A percentile compares a stretch with the other conserved stretches of the same genome.
These are phyloP conservation scores for Thryonomys swinderianus DNA, from an alignment of 2,113 vertebrate genomes.

Conservation along the genomic window DNA sequence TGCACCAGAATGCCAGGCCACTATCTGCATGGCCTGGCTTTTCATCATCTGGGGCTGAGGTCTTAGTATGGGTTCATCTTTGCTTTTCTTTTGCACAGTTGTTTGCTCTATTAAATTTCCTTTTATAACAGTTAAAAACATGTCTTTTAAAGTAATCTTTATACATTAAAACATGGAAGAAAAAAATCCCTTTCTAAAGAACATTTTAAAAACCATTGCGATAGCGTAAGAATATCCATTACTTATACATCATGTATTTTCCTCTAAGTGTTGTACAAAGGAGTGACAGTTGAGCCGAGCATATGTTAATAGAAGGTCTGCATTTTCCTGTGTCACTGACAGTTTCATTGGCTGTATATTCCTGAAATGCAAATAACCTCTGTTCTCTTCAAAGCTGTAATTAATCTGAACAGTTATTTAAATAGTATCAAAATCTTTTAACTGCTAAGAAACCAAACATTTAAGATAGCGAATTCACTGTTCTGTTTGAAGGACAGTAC, in stretches of 20 bases:
- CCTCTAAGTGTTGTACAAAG: slow-evolving; percentile 46
- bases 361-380: slow-evolving; percentile 81
- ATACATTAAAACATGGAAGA: slow-evolving; percentile 43
- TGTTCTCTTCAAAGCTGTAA: slow-evolving; percentile 74
- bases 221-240: slow-evolving; percentile 41
- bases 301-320: slow-evolving; percentile 79
- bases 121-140: slow-evolving; percentile 68
- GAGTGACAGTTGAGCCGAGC: slow-evolving; percentile 78
- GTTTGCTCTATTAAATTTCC: slow-evolving; percentile 80
- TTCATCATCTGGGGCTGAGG: slow-evolving; percentile 80
- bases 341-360: slow-evolving; percentile 77
- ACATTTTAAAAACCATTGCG: slow-evolving; percentile 3
- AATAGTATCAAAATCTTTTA: slow-evolving; percentile 76
- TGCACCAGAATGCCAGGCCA: slow-evolving; percentile 81
- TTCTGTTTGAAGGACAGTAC: slow-evolving; percentile 63
- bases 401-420: slow-evolving; percentile 69
- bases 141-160: slow-evolving; percentile 67
- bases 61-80: slow-evolving; percentile 76
- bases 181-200: slow-evolving; percentile 56
- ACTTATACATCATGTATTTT: slow-evolving; percentile 61
- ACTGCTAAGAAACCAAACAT: slow-evolving; percentile 76
- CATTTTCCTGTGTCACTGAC: slow-evolving; percentile 75
- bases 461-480: slow-evolving; percentile 73
- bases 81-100: slow-evolving; percentile 77
- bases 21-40: slow-evolving; percentile 85